Evolutionary conservation across 2,888 invertebrate genomes (phyloP), one percentile per base, ranked within the genome.

Genomic region (Caenorhabditis zanzibari): DNA sequence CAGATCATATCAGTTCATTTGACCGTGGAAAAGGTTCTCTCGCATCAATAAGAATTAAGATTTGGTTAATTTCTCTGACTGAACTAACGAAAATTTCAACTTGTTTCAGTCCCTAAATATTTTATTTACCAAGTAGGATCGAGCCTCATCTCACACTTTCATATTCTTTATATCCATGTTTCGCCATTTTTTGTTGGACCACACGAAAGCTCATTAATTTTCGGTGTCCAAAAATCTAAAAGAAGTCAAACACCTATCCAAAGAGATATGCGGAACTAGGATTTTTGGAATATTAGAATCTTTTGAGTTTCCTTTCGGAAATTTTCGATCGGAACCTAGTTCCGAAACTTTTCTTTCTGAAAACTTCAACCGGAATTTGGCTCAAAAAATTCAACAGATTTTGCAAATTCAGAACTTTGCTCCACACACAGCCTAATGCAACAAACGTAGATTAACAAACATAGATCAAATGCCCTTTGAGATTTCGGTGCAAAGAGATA

Each of bases 151-250:
- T 54, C 14, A 26, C 16, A 54, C 14, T 26, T 22, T 26, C 54
- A 12, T 49, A 12, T 54, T 26, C 22, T 54, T 14, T 10, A 12
- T 14, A 10, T 54, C 54, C 54, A 47, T 0, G 47, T 26, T 54
- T 14, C 28, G 16, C 59, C n/a, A 26, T 16, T 16, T n/a, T 16
- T 26, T 26, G 5, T 14, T 24, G 26, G 26, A 54, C 24, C 54
- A 52, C 32, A 32, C n/a, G 32, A 47, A 10, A 47, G 47, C 47
- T 44, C 28, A 63, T 63, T 63, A 47, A 63, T 63, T 44, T 63
- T 44, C 44, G 63, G 44, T 63, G 63, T 44, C n/a, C 47, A 19
- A 41, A 24, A 14, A 54, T 54, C 47, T 47, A 19, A 47, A 44
- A 44, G 44, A 44, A 47, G 47, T 47, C 47, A 47, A 19, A 47